Base-by-base conservation (phyloP, 2,888 invertebrate species). In the Ischnura elegans region DNA sequence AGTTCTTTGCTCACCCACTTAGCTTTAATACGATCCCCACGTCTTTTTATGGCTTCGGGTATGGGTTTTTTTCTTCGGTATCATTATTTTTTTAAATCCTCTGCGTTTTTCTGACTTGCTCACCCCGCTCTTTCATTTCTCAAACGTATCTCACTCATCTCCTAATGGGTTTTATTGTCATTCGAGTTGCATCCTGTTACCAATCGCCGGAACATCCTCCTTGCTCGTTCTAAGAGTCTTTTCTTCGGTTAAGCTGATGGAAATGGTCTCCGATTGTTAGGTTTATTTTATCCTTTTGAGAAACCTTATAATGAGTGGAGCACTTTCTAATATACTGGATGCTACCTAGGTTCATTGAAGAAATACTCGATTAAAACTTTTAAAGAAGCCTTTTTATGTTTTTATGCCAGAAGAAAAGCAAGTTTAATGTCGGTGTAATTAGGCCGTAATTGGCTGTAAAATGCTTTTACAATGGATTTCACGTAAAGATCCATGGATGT, bases 121-220 rank as follows among this genome's bases (percentile, higher is more conserved):
- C 36, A 36, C 6, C 10, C n/a, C 76, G 16, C 76, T 76, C 76
- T 8, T 29, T 76, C 36, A 29, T 36, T 76, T 76, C 36, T 76
- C 36, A 3, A 19, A 1, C 51, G 43, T 90, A 90, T 90, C 90
- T 90, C 90, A 16, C 45, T 90, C 61, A 90, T 90, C 90, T 90
- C 42, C 61, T 90, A 90, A 90, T 90, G 90, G 61, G 16, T 90
- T 90, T 61, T 90, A 90, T 66, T 90, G 90, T 66, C 61, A 90
- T 90, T 90, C 66, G 43, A 90, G 66, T 42, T 61, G 90, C 43
- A 61, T 90, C n/a, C 61, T 55, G 16, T 10, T 43, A 43, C 43
- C 42, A 36, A 29, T 66, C 43, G 87, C 51, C 25, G 0, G 5
- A 19, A 21, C 61, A 61, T 61, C 61, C 25, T 10, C n/a, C 36